Percentiles rank a stretch among this genome's conserved stretches.
Conservation (phyloP, 2,113 vertebrate genomes). For the Oryzias woworae region DNA sequence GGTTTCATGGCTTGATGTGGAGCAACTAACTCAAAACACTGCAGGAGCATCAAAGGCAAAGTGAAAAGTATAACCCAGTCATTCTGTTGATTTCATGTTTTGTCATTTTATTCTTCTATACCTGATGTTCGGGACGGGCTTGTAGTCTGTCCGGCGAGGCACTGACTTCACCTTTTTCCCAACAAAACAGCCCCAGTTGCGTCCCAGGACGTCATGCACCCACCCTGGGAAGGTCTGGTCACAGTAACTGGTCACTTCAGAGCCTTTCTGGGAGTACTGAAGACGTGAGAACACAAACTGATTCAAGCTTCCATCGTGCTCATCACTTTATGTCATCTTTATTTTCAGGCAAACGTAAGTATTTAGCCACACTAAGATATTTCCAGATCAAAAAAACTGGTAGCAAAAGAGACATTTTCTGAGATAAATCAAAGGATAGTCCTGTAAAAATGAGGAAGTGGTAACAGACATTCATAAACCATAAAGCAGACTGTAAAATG, state of each 20-base stretch:
- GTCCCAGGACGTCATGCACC: constrained; percentile 92
- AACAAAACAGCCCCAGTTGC: constrained; percentile 93
- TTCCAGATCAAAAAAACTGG: no score
- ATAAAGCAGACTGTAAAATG: background rate
- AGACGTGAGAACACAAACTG: background rate
- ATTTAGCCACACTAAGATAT: no score
- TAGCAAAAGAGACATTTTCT: background rate
- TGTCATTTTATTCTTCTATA: constrained; percentile 5
- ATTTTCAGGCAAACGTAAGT: background rate
- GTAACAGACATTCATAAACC: background rate
- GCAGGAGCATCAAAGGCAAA: no score
- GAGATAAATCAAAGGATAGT: background rate
- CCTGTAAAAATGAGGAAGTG: constrained; percentile 26
- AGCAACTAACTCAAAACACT: no score
- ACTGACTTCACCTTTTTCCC: constrained; percentile 79
- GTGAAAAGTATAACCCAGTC: no score
- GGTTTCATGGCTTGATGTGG: no score
- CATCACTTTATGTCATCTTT: background rate
- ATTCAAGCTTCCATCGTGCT: background rate
- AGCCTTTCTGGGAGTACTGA: constrained; percentile 85
- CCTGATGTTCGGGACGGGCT: constrained; percentile 34
- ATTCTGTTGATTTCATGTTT: no score
- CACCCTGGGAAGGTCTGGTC: constrained; percentile 91
- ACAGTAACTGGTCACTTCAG: constrained; percentile 86
- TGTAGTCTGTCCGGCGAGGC: constrained; percentile 34